Evolutionary conservation across 2,797 vertebrate genomes (phyloP), one percentile per base, ranked within the genome.

Genomic region (Todus mexicanus): DNA sequence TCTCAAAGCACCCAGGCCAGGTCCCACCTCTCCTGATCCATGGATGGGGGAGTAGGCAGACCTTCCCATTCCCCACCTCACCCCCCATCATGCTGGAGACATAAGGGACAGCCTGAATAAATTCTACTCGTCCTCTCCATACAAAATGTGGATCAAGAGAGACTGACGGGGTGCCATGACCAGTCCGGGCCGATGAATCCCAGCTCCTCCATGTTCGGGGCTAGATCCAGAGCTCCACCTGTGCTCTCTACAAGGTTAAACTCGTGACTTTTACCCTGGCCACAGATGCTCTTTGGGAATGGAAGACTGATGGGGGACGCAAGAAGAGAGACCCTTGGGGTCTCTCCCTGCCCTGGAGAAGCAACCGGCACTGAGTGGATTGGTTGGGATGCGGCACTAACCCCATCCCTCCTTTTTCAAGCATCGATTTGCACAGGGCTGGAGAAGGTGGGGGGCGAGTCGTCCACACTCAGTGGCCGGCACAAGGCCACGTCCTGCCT

Each of bases 351-450:
- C 4, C 42, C 38, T 43, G 35, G 21, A 73, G 38, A 40, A 73
- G 40, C 5, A 5, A 5, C 33, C 0, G 1, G 29, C 29, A n/a
- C 51, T 27, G 20, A 31, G 12, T 12, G 7, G 18, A n/a, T 20
- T n/a, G 0, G 6, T 15, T 0, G 0, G 57, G 68, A 23, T 16
- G 53, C 33, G 22, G 48, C 33, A 20, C 22, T 18, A 29, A 66
- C 12, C 1, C 31, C 70, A 31, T 26, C 66, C 45, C 64, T 65
- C 45, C 50, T 59, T 21, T 60, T 26, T 8, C 53, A 37, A 66
- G 40, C 17, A 45, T 6, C 29, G 31, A 4, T 14, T 6, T 38
- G n/a, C 27, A 22, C 1, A 1, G 38, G 35, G 59, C 23, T 11
- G 13, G 37, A 75, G 42, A n/a, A 69, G 29, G 38, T 0, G 0